phyloP scores from a whole-genome alignment of 2,888 invertebrate genomes.

The Vanessa cardui region DNA sequence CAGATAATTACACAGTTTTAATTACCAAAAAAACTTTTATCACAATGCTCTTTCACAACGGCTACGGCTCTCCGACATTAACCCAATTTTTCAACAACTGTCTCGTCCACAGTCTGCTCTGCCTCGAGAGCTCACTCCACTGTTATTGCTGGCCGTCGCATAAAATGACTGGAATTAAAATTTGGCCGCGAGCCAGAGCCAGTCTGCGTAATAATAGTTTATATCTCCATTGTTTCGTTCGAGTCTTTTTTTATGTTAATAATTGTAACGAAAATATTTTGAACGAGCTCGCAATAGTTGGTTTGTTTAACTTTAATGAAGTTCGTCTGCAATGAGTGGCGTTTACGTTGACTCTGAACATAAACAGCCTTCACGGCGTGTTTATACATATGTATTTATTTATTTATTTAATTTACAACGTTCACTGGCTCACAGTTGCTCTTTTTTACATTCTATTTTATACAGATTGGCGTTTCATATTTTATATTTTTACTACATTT shows the following conservation, averaged over 20 bases:
- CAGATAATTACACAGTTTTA: too few species aligned
- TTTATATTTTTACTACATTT: too few species aligned
- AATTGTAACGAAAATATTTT: conserved; percentile 4
- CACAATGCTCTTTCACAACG: too few species aligned
- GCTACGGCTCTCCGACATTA: too few species aligned
- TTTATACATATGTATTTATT: too few species aligned
- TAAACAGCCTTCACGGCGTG: too few species aligned
- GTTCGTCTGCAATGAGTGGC: not conserved
- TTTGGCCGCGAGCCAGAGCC: conserved; percentile 37
- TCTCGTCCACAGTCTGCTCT: conserved; percentile 12
- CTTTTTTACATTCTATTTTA: too few species aligned
- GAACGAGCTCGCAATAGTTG: not conserved
- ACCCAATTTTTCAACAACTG: not conserved
- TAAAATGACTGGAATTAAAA: conserved; percentile 42
- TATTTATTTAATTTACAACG: too few species aligned
- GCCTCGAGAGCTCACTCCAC: conserved; percentile 25
- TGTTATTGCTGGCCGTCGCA: conserved; percentile 34
- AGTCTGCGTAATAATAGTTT: conserved; percentile 31
- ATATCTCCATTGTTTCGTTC: conserved; percentile 23
- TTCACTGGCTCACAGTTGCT: too few species aligned
- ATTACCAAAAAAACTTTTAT: too few species aligned
- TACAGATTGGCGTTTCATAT: too few species aligned
- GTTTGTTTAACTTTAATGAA: not conserved
- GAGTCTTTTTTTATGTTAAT: conserved; percentile 2
- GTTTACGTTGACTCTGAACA: too few species aligned